Evolutionary conservation across 23 tunicate genomes (phyloP).

Genomic region (Clavelina lepadiformis): DNA sequence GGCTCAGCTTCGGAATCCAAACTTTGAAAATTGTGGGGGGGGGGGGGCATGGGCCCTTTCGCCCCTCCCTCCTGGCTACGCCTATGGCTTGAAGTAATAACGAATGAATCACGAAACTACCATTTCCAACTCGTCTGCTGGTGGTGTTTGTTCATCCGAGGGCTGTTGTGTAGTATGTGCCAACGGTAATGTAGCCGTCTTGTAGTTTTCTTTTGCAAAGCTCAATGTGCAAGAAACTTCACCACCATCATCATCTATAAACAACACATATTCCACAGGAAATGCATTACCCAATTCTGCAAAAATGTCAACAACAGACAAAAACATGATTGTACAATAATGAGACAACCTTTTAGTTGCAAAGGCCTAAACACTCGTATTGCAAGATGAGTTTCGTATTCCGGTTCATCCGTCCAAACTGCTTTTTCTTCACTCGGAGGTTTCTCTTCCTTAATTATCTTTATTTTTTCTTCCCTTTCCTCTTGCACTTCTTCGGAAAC

Average conservation of each 20-base stretch:
- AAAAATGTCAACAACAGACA: too few species aligned
- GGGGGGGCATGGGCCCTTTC: too few species aligned
- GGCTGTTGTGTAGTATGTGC: not conserved
- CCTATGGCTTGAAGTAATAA: too few species aligned
- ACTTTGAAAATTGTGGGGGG: too few species aligned
- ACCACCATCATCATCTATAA: slow-evolving; percentile 51
- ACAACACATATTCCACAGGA: too few species aligned
- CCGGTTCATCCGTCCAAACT: slow-evolving; percentile 88
- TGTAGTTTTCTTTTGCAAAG: slow-evolving; percentile 30
- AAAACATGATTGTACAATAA: too few species aligned
- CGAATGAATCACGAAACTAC: too few species aligned
- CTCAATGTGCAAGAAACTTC: slow-evolving; percentile 54
- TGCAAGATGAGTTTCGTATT: slow-evolving; percentile 51
- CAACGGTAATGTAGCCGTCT: slow-evolving; percentile 43
- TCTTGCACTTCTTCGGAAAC: slow-evolving; percentile 41
- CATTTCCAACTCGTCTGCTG: slow-evolving; percentile 32
- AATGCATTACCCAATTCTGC: too few species aligned
- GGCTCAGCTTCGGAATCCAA: too few species aligned
- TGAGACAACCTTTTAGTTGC: slow-evolving; percentile 67
- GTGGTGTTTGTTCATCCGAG: slow-evolving; percentile 7
- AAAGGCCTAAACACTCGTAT: slow-evolving; percentile 58
- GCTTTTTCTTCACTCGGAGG: slow-evolving; percentile 64
- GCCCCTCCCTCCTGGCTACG: too few species aligned
- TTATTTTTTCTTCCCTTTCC: not conserved
- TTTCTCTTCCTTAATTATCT: slow-evolving; percentile 34